Conservation (phyloP, 2,888 invertebrate genomes). For the Frankliniella intonsa region DNA sequence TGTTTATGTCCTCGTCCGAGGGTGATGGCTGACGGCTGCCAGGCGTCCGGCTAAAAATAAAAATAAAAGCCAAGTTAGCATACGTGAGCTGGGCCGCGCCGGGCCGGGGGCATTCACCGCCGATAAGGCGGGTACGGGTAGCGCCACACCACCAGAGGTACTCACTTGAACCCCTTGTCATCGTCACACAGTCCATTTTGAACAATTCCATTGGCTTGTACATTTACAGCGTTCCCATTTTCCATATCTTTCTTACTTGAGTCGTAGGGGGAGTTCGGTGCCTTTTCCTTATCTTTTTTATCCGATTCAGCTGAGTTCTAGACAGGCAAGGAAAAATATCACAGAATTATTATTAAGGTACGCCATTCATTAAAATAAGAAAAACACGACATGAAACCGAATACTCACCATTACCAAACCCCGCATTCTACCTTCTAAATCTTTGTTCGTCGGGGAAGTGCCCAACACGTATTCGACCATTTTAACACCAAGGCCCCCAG, state of each 20-base stretch:
- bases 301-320: conserved; percentile 43
- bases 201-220: conserved; percentile 53
- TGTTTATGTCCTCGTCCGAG: conserved; percentile 72
- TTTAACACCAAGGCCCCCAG: conserved; percentile 87
- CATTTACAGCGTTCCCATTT: conserved; percentile 51
- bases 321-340: conserved; percentile 31
- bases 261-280: conserved; percentile 54
- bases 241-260: conserved; percentile 45
- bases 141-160: conserved; percentile 41
- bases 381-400: background rate
- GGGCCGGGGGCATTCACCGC: no score
- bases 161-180: conserved; percentile 87
- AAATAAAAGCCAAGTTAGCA: conserved; percentile 28
- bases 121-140: no score
- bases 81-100: no score
- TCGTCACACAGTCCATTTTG: conserved; percentile 72
- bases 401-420: conserved; percentile 52
- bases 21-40: conserved; percentile 90
- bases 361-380: background rate
- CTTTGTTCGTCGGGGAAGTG: conserved; percentile 79
- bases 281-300: conserved; percentile 54
- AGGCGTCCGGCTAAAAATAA: conserved; percentile 69
- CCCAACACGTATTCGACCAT: conserved; percentile 98
- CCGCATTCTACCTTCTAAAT: conserved; percentile 63
- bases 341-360: background rate